Conservation (phyloP, 2,113 vertebrate genomes). For the Anoura caudifer region DNA sequence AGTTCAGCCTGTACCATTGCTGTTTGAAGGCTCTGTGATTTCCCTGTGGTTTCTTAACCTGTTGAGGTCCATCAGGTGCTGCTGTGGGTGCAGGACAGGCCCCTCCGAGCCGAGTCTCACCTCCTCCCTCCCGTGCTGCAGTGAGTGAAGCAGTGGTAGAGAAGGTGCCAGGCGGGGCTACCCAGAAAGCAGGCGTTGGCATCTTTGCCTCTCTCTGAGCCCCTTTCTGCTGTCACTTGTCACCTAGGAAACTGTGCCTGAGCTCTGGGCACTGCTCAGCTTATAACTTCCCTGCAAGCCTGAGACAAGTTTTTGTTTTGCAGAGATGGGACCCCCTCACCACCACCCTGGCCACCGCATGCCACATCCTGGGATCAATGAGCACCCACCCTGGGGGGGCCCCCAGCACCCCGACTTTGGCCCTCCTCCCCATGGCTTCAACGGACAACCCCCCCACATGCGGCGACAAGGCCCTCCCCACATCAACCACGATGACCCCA, state of each 20-base stretch:
- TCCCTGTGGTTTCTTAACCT: not conserved
- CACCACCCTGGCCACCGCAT: constrained; percentile 94
- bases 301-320: not conserved
- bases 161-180: not conserved
- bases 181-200: not conserved
- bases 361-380: constrained; percentile 93
- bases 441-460: constrained; percentile 95
- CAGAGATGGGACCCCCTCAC: constrained; percentile 97
- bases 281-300: not conserved
- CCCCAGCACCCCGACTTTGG: constrained; percentile 94
- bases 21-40: not conserved
- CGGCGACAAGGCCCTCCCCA: constrained; percentile 92
- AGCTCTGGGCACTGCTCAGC: not conserved
- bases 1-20: not conserved
- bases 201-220: not conserved
- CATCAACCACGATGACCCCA: constrained; percentile 93
- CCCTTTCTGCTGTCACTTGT: too few relatives aligned
- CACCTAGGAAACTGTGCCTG: accelerated
- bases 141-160: not conserved
- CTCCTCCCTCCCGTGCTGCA: too few relatives aligned
- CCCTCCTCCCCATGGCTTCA: constrained; percentile 95
- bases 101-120: not conserved
- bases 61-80: not conserved
- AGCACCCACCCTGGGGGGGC: constrained; percentile 95
- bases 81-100: not conserved